Evolutionary conservation across 2,113 vertebrate genomes (phyloP), one percentile per base, ranked within the genome.

Genomic region (Centropus bengalensis): DNA sequence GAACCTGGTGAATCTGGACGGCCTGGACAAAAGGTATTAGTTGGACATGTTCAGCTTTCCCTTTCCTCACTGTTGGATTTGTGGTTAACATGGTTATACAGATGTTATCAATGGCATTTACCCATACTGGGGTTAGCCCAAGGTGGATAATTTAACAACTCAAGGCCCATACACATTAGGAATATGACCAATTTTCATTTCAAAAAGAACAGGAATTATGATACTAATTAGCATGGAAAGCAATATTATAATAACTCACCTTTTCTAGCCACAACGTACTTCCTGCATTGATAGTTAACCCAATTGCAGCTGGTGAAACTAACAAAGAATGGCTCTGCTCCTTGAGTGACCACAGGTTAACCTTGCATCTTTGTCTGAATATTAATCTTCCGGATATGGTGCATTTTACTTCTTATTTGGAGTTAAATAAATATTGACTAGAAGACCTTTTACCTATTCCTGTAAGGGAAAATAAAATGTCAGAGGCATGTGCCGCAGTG

Each of bases 1-100:
- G 99, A 99, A 97, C 99, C 99, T 1, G 99, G 99, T 94, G 99
- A 99, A 97, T 98, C 99, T 88, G 99, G 99, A 67, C 98, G 98
- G 68, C 97, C 99, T 66, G 99, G 99, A 91, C 97, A 98, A 60
- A 99, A 99, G 99, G 99, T 99, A 99, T 98, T 42, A 21, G 18
- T 82, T 88, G 84, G 82, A 74, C 82, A 54, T 40, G 30, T 44
- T 85, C 18, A 2, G 11, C 64, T 89, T 79, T 47, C 42, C 17
- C 70, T 79, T 73, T 42, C 47, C 3, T 87, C 14, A 67, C 71
- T 44, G 8, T 38, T 68, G 64, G 49, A 42, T 68, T 82, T 75
- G 36, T 63, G 32, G n/a, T 62, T 45, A 78, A 62, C 0, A 1
- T 38, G 51, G 33, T 83, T 56, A 28, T 8, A 6, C 19, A 52